phyloP scores from a whole-genome alignment of 2,797 vertebrate genomes.

The Premnoplex brunnescens region DNA sequence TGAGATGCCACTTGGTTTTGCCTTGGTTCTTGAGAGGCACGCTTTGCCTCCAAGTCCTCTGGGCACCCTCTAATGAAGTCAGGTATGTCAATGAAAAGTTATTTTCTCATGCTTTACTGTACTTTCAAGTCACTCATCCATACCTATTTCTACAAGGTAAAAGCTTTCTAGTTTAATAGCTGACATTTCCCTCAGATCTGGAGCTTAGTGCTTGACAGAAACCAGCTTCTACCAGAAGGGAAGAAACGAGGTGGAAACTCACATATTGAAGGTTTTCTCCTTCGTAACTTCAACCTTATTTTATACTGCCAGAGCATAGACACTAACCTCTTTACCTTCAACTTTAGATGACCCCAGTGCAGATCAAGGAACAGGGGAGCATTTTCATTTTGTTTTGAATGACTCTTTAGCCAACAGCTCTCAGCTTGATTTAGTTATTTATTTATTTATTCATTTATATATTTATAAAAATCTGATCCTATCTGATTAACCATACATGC shows the following conservation, averaged over 20 bases:
- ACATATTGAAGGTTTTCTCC: not conserved
- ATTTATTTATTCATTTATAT: no score
- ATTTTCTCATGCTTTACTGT: not conserved
- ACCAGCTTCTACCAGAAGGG: not conserved
- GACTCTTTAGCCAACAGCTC: not conserved
- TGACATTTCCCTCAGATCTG: not conserved
- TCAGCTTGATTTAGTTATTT: not conserved
- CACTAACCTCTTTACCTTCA: not conserved
- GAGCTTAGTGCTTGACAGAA: not conserved
- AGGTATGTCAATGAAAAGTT: not conserved
- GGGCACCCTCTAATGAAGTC: not conserved
- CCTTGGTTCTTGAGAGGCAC: not conserved
- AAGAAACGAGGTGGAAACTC: not conserved
- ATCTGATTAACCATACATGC: not conserved
- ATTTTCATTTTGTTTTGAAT: not conserved
- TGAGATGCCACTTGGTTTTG: not conserved
- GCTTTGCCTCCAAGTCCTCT: not conserved
- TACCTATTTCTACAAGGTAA: not conserved
- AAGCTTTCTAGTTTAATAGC: slow-evolving; percentile 17
- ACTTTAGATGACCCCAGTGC: not conserved
- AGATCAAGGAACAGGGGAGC: not conserved
- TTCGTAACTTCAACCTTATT: not conserved
- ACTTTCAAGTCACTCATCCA: not conserved
- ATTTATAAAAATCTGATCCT: not conserved
- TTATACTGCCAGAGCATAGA: not conserved